Conservation (phyloP, 2,888 invertebrate species). For the Ichneumoninae sp. region DNA sequence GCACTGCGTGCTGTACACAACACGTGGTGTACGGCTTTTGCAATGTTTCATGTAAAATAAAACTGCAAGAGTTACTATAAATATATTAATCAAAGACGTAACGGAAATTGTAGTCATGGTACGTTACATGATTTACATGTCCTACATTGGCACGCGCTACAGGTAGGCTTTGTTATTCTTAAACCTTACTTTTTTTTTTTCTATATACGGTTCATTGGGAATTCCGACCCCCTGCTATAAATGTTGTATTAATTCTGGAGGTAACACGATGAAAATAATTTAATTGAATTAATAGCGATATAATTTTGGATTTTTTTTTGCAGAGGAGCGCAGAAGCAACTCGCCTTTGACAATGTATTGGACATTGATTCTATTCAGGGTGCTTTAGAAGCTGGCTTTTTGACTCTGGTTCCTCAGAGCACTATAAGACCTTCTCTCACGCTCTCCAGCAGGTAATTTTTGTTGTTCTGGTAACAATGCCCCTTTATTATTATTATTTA, state of each 20-base stretch:
- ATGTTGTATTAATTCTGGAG: neutral
- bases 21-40: slow-evolving; percentile 6
- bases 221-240: neutral
- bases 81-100: neutral
- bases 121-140: slow-evolving; percentile 90
- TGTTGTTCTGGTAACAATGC: neutral
- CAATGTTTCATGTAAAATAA: neutral
- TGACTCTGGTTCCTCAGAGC: slow-evolving; percentile 84
- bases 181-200: neutral
- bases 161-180: slow-evolving; percentile 85
- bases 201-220: neutral
- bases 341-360: slow-evolving; percentile 84
- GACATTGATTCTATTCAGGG: slow-evolving; percentile 90
- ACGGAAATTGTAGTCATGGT: slow-evolving; percentile 83
- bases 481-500: neutral
- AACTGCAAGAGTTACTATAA: neutral
- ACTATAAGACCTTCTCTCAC: slow-evolving; percentile 86
- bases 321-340: slow-evolving; percentile 90
- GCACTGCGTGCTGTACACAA: neutral
- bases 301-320: slow-evolving; percentile 69
- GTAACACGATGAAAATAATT: neutral
- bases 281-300: neutral
- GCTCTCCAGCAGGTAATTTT: slow-evolving; percentile 90
- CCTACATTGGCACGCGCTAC: slow-evolving; percentile 92
- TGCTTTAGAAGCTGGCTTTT: slow-evolving; percentile 88